phyloP scores from a whole-genome alignment of 2,797 vertebrate species.

The Alectoris magna region DNA sequence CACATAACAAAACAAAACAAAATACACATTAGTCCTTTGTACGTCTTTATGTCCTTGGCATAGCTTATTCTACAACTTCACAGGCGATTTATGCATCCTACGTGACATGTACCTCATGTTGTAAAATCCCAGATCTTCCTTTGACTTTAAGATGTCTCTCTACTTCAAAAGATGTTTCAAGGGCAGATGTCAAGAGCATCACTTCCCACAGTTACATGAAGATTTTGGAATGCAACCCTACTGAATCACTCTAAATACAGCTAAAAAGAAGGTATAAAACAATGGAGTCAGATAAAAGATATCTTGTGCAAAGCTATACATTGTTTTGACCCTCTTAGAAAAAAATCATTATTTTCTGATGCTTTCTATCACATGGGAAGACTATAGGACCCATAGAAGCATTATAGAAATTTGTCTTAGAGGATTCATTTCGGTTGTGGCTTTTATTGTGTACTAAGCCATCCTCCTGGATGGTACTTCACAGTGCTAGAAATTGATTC shows the following conservation, averaged over 20 bases:
- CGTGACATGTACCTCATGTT: neutral
- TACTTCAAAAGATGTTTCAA: neutral
- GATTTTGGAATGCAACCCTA: neutral
- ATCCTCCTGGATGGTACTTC: neutral
- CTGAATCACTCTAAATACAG: neutral
- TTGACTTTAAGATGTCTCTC: neutral
- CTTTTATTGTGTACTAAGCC: neutral
- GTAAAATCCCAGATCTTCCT: neutral
- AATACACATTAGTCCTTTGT: neutral
- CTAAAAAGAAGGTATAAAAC: neutral
- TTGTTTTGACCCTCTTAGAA: rapidly evolving
- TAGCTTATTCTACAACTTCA: neutral
- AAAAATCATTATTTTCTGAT: neutral
- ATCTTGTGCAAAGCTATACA: neutral
- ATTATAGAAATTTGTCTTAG: neutral
- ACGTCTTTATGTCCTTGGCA: neutral
- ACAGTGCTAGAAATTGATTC: neutral
- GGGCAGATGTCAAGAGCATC: neutral
- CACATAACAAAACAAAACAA: neutral
- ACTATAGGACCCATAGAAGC: neutral
- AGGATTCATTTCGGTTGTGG: neutral
- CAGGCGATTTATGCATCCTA: neutral
- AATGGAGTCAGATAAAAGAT: neutral
- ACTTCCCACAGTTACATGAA: neutral
- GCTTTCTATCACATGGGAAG: neutral